Evolutionary conservation across 2,113 vertebrate species (phyloP).

Genomic region (Megalops atlanticus): DNA sequence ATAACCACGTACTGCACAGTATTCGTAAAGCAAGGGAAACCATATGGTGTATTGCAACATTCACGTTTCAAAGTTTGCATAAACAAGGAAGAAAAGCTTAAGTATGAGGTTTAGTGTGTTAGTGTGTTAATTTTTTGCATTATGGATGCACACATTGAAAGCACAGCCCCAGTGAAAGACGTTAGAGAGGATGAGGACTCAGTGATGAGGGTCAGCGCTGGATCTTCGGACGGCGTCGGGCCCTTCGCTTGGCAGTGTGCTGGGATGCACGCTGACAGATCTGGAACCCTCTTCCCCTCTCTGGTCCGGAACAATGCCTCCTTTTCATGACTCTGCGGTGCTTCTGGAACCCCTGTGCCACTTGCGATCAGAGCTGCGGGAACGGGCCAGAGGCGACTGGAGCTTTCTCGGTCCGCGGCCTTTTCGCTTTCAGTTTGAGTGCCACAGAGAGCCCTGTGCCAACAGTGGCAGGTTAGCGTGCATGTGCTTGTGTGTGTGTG

Average conservation of each 20-base stretch:
- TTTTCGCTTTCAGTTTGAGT: background rate
- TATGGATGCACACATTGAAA: background rate
- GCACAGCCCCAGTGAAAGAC: too few species aligned
- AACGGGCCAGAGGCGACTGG: constrained; percentile 46
- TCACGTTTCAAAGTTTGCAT: too few species aligned
- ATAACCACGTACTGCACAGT: too few species aligned
- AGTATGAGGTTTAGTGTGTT: background rate
- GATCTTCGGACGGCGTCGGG: constrained; percentile 34
- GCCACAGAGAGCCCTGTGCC: background rate
- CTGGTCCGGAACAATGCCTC: constrained; percentile 56
- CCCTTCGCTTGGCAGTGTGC: too few species aligned
- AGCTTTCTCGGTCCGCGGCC: constrained; percentile 44
- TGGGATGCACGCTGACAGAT: constrained; percentile 54
- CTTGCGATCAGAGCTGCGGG: constrained; percentile 50
- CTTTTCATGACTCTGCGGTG: constrained; percentile 62
- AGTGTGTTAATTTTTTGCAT: background rate
- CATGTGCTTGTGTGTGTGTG: background rate
- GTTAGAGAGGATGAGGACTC: too few species aligned
- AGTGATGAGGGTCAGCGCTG: constrained; percentile 9
- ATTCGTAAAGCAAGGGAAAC: too few species aligned
- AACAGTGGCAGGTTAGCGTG: background rate
- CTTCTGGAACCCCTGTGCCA: constrained; percentile 57
- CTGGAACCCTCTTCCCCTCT: constrained; percentile 44
- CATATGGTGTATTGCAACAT: too few species aligned
- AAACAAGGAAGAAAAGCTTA: background rate